phyloP scores from a whole-genome alignment of 35 echinoderm and acorn worm genomes.

The Chiridota heheva region DNA sequence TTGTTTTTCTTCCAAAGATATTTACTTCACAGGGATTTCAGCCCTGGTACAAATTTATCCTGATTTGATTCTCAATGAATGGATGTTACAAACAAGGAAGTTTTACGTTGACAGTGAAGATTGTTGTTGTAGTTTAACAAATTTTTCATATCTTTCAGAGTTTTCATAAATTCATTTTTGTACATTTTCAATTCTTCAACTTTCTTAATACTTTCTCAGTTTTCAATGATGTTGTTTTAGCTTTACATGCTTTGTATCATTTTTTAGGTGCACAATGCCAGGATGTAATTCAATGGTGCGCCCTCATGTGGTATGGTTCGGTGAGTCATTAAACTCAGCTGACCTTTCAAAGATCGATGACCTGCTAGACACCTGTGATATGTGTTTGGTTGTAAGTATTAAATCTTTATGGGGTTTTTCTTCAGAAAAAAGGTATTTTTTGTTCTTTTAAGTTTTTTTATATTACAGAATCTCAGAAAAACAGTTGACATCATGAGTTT shows the following conservation, averaged over 20 bases:
- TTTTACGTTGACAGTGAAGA: too few species aligned
- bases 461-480: too few species aligned
- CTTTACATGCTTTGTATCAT: not conserved
- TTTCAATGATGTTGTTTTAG: not conserved
- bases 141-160: not conserved
- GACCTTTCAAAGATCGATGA: slow-evolving; percentile 28
- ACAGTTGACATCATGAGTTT: too few species aligned
- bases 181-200: too few species aligned
- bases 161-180: not conserved
- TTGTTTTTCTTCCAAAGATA: too few species aligned
- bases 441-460: too few species aligned
- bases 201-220: not conserved
- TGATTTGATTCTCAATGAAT: too few species aligned
- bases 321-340: slow-evolving; percentile 40
- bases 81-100: too few species aligned
- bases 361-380: slow-evolving; percentile 64
- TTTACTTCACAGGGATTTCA: too few species aligned
- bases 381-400: slow-evolving; percentile 75
- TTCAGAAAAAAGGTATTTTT: too few species aligned
- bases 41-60: too few species aligned
- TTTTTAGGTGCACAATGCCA: slow-evolving; percentile 45
- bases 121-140: too few species aligned
- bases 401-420: not conserved
- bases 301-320: slow-evolving; percentile 92
- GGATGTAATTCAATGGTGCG: slow-evolving; percentile 60